Conservation (phyloP, 2,113 vertebrate genomes). For the Macheiramphus alcinus region DNA sequence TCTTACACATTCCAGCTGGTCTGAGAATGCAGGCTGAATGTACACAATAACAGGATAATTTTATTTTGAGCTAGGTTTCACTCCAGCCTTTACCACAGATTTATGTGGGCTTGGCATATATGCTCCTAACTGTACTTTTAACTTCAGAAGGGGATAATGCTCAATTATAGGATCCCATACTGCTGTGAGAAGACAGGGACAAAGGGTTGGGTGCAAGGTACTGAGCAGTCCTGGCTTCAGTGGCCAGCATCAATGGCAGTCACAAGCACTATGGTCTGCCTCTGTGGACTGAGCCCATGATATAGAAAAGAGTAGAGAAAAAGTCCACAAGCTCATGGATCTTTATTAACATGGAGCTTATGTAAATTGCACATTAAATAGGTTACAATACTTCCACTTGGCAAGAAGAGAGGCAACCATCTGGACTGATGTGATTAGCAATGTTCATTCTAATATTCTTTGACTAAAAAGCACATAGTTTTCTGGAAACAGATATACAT, state of each 20-base stretch:
- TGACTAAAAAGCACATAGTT: slow-evolving; percentile 49
- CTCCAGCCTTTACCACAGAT: not conserved
- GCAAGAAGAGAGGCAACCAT: slow-evolving; percentile 59
- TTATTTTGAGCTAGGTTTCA: slow-evolving; percentile 25
- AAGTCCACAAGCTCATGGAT: slow-evolving; percentile 17
- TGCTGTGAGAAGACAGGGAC: not conserved
- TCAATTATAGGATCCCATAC: not conserved
- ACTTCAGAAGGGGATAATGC: slow-evolving; percentile 6
- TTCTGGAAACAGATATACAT: slow-evolving; percentile 27
- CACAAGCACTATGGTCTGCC: not conserved
- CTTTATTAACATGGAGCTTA: slow-evolving; percentile 56
- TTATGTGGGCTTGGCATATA: slow-evolving; percentile 2
- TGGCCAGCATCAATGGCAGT: not conserved
- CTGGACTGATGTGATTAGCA: slow-evolving; percentile 69
- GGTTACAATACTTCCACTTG: slow-evolving; percentile 60
- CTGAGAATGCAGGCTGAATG: not conserved
- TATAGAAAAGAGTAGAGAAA: not conserved
- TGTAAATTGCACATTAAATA: slow-evolving; percentile 59
- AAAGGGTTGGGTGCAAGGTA: not conserved
- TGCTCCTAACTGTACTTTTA: not conserved
- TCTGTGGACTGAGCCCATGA: not conserved
- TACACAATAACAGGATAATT: not conserved
- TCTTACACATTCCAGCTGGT: slow-evolving; percentile 41
- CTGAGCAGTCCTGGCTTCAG: not conserved
- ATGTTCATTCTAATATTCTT: slow-evolving; percentile 62